Conservation (phyloP, 2,113 vertebrate genomes). For the Ptychochromis oligacanthus region DNA sequence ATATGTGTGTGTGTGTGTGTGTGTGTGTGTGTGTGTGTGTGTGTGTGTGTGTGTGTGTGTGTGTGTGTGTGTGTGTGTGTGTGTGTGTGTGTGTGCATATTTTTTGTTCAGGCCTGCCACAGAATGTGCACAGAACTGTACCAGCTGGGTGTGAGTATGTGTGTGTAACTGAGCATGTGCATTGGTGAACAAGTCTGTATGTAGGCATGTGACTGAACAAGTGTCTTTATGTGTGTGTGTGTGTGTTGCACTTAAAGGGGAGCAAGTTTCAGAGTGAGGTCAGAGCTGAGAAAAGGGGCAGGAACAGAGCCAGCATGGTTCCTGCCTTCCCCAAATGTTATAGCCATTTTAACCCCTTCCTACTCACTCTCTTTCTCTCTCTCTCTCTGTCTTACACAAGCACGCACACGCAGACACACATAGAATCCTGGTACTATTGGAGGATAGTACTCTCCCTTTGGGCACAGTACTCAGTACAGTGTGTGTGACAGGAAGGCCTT, state of each 20-base stretch:
- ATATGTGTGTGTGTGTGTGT: too few relatives aligned
- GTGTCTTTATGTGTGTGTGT: too few relatives aligned
- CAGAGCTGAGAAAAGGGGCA: conserved; percentile 73
- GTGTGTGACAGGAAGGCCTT: conserved; percentile 17
- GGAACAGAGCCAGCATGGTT: conserved; percentile 59
- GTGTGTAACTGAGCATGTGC: not conserved
- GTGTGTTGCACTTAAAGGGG: conserved; percentile 44
- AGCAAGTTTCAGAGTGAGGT: conserved; percentile 75
- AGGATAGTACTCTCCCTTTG: conserved; percentile 10
- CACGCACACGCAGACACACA: not conserved
- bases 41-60: too few relatives aligned
- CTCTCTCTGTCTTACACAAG: too few relatives aligned
- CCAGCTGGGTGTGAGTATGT: not conserved
- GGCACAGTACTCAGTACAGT: conserved; percentile 12
- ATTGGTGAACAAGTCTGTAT: conserved; percentile 12
- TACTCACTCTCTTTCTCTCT: not conserved
- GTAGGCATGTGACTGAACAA: conserved; percentile 40
- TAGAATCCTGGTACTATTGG: not conserved
- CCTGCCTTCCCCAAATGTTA: conserved; percentile 53
- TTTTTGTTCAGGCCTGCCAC: conserved; percentile 9
- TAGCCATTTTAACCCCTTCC: conserved; percentile 64
- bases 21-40: too few relatives aligned
- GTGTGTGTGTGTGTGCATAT: too few relatives aligned
- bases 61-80: not conserved
- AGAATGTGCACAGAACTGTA: conserved; percentile 21